Evolutionary conservation across 1,140 invertebrate species (phyloP).

Genomic region (Zelostemma sp.): DNA sequence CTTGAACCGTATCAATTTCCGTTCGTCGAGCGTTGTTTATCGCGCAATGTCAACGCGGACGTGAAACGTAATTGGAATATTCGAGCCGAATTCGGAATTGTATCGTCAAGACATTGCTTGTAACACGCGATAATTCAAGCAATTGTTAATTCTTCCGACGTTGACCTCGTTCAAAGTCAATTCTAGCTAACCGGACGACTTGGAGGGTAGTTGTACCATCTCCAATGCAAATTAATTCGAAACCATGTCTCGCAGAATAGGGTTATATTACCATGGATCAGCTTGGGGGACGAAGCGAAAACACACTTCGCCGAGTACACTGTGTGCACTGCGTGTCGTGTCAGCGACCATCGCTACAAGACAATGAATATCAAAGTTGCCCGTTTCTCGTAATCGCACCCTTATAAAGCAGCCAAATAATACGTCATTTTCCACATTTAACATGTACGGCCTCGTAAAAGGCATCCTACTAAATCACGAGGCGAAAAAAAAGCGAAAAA

Average conservation of each 20-base stretch:
- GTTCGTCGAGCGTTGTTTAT: not conserved
- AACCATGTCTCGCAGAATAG: constrained; percentile 47
- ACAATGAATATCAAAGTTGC: constrained; percentile 47
- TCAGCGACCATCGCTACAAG: constrained; percentile 46
- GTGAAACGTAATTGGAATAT: not conserved
- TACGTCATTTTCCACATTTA: too few relatives aligned
- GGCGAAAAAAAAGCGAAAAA: constrained; percentile 29
- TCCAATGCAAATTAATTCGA: constrained; percentile 51
- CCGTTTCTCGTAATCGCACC: constrained; percentile 37
- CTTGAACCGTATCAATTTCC: not conserved
- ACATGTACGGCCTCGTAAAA: too few relatives aligned
- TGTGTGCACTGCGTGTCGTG: constrained; percentile 39
- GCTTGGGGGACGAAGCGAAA: constrained; percentile 46
- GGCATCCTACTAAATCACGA: constrained; percentile 33
- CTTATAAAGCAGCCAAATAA: too few relatives aligned
- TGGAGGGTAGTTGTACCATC: constrained; percentile 41
- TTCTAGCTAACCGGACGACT: constrained; percentile 39
- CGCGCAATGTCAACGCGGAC: not conserved
- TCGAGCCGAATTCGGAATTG: constrained; percentile 5
- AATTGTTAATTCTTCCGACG: constrained; percentile 41
- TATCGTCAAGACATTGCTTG: constrained; percentile 5
- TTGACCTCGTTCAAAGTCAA: constrained; percentile 42
- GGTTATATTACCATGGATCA: constrained; percentile 48
- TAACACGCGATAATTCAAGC: constrained; percentile 14
- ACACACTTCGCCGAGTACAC: constrained; percentile 45